These are phyloP conservation scores for Strix aluco DNA, from an alignment of 2,113 vertebrate species.

Conservation along the genomic window DNA sequence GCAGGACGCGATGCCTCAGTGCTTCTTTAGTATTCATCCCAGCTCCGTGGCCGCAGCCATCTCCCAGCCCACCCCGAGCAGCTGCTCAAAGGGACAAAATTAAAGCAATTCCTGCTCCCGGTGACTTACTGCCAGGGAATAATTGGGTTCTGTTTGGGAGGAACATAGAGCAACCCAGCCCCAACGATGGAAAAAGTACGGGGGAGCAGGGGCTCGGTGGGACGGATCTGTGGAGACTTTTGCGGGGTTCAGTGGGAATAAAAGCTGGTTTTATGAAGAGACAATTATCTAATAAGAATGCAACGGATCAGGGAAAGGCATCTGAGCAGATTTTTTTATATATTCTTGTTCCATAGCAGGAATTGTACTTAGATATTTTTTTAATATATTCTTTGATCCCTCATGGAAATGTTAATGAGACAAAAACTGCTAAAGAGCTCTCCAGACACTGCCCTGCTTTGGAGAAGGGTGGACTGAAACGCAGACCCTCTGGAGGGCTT, in stretches of 20 bases:
- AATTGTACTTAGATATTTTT: conserved; percentile 51
- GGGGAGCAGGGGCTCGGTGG: neutral
- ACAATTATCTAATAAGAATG: conserved; percentile 52
- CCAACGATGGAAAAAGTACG: neutral
- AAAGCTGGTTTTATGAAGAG: conserved; percentile 61
- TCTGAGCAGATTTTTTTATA: neutral
- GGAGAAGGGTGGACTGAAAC: conserved; percentile 73
- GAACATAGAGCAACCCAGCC: conserved; percentile 14
- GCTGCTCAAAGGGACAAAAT: conserved; percentile 59
- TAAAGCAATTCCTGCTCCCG: conserved; percentile 64
- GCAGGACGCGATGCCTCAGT: neutral
- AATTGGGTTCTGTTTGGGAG: conserved; percentile 54
- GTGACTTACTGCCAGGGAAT: conserved; percentile 63
- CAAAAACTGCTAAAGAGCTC: conserved; percentile 77
- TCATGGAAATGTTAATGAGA: conserved; percentile 91
- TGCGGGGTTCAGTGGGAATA: neutral
- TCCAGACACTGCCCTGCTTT: conserved; percentile 64
- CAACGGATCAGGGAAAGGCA: conserved; percentile 4
- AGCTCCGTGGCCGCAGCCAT: conserved; percentile 52
- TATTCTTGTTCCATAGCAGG: neutral
- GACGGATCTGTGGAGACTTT: neutral
- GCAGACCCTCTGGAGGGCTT: conserved; percentile 82
- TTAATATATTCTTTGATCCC: conserved; percentile 78
- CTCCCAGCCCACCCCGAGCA: conserved; percentile 63
- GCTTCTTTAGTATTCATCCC: conserved; percentile 61